A percentile compares a stretch with the other conserved stretches of the same genome.
Evolutionary conservation across 2,797 vertebrate genomes (phyloP).

Genomic region (Cephalopachus bancanus): DNA sequence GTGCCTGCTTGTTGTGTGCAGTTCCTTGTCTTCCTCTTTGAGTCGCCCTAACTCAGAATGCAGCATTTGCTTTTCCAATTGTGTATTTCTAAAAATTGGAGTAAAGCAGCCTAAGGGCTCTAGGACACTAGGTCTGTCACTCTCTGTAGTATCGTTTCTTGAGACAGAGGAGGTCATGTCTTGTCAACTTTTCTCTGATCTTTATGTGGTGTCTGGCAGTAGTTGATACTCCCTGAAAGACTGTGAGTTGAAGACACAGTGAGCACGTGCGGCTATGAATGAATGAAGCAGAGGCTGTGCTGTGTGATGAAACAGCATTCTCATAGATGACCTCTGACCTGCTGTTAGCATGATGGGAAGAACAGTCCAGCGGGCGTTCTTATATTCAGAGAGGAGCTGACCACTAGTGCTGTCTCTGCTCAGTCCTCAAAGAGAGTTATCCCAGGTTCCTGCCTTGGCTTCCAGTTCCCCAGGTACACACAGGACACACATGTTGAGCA

Average conservation of each 20-base stretch:
- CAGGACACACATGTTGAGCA: neutral
- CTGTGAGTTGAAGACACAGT: neutral
- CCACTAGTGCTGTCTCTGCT: neutral
- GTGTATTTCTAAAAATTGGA: neutral
- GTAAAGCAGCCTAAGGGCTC: neutral
- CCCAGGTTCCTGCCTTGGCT: neutral
- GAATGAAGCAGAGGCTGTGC: neutral
- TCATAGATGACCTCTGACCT: neutral
- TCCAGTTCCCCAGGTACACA: neutral
- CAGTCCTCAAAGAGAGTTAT: neutral
- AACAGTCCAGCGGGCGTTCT: neutral
- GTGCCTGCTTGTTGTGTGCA: neutral
- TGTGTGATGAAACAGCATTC: neutral
- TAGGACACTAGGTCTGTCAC: neutral
- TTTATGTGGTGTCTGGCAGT: neutral
- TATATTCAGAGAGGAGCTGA: neutral
- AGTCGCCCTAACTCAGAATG: neutral
- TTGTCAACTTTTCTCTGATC: neutral
- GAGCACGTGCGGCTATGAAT: neutral
- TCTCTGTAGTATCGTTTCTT: neutral
- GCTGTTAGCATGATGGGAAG: neutral
- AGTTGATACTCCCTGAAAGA: neutral
- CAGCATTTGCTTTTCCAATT: constrained; percentile 35
- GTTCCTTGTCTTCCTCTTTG: neutral
- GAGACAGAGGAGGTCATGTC: neutral